phyloP scores from a whole-genome alignment of 2,797 vertebrate genomes.

The Delichon dasypus region DNA sequence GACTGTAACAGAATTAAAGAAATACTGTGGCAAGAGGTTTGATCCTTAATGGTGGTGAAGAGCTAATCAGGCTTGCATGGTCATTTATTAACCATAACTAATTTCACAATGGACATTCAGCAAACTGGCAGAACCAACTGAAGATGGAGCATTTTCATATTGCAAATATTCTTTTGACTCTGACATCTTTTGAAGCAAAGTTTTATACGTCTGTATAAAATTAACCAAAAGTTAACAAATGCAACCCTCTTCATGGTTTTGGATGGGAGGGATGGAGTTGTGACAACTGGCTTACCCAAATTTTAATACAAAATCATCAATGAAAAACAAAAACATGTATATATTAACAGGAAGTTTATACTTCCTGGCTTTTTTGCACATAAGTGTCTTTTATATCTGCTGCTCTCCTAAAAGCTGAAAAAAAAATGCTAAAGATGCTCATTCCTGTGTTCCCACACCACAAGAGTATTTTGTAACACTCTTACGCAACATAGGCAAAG shows the following conservation, averaged over 20 bases:
- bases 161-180: neutral
- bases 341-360: neutral
- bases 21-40: neutral
- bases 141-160: neutral
- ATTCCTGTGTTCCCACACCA: neutral
- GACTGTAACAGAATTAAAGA: neutral
- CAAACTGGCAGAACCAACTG: neutral
- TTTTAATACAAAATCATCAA: neutral
- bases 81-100: neutral
- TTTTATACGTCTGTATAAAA: neutral
- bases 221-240: neutral
- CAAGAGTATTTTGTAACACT: neutral
- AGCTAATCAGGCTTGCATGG: neutral
- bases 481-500: neutral
- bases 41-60: neutral
- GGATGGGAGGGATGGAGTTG: rapidly evolving
- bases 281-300: neutral
- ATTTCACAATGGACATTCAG: neutral
- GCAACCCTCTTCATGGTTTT: neutral
- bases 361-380: neutral
- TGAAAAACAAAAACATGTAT: neutral
- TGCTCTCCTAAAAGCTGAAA: neutral
- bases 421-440: neutral
- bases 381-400: neutral
- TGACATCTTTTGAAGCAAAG: neutral